These are phyloP conservation scores for Lagocephalus sceleratus DNA, from an alignment of 2,797 vertebrate genomes.

Conservation along the genomic window DNA sequence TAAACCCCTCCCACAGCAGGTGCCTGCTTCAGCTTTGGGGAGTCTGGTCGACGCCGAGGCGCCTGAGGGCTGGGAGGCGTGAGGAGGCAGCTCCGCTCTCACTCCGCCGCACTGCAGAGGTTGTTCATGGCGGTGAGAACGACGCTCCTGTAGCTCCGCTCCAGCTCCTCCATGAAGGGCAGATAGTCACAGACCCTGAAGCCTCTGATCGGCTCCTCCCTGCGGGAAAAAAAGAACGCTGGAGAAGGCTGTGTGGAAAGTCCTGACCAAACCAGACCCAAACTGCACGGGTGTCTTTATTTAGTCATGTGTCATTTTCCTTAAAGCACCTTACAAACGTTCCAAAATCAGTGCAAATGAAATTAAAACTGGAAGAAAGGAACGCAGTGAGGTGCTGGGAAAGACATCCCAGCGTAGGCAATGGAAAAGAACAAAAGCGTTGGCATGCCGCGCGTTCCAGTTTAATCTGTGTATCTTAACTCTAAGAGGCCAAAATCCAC, in stretches of 20 bases:
- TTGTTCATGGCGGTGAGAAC: constrained; percentile 85
- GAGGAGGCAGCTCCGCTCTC: not conserved
- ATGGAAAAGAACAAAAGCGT: constrained; percentile 10
- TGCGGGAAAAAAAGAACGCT: constrained; percentile 53
- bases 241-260: not conserved
- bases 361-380: constrained; percentile 26
- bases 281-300: constrained; percentile 2
- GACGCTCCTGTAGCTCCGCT: constrained; percentile 79
- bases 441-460: too few species aligned
- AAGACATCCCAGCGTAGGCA: too few species aligned
- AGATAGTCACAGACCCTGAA: constrained; percentile 85
- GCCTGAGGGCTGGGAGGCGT: too few species aligned
- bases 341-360: constrained; percentile 42
- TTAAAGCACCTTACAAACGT: constrained; percentile 38
- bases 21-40: too few species aligned
- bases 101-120: constrained; percentile 51
- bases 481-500: not conserved
- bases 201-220: constrained; percentile 89
- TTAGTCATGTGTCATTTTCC: constrained; percentile 33
- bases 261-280: not conserved
- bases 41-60: too few species aligned
- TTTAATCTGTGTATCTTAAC: not conserved
- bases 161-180: constrained; percentile 87
- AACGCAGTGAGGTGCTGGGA: not conserved
- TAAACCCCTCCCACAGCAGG: too few species aligned